Evolutionary conservation across 2,797 vertebrate species (phyloP).

Genomic region (Lutra lutra): DNA sequence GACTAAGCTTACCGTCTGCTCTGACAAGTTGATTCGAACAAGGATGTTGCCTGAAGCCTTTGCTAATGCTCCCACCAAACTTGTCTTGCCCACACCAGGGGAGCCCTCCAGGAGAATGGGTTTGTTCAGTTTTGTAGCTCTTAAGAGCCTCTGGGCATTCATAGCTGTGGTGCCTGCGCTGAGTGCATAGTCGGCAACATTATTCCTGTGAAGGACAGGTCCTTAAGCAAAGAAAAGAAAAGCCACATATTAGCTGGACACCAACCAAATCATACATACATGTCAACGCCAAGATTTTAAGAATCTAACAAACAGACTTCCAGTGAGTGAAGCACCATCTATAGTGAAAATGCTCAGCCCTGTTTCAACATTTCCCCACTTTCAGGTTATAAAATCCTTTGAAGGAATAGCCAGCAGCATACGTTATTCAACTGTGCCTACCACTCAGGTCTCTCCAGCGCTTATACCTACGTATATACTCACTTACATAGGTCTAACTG

Average conservation of each 20-base stretch:
- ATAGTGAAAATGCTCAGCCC: background rate
- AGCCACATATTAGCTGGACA: background rate
- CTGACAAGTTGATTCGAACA: conserved; percentile 97
- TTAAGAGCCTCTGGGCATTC: conserved; percentile 94
- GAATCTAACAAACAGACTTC: background rate
- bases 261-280: background rate
- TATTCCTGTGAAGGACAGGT: conserved; percentile 86
- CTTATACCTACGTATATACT: background rate
- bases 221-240: conserved; percentile 85
- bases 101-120: conserved; percentile 97
- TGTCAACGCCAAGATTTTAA: background rate
- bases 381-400: background rate
- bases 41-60: conserved; percentile 96
- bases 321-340: background rate
- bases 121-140: conserved; percentile 94
- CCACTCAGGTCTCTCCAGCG: background rate
- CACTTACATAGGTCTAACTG: background rate
- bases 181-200: conserved; percentile 91
- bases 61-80: conserved; percentile 95
- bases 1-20: conserved; percentile 92
- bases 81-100: conserved; percentile 98
- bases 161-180: conserved; percentile 95
- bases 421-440: background rate
- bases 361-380: background rate
- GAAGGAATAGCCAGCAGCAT: background rate